A percentile compares a stretch with the other conserved stretches of the same genome.
These are phyloP conservation scores for Drosophila pruinosa DNA, from an alignment of 1,140 invertebrate species.

Conservation along the genomic window DNA sequence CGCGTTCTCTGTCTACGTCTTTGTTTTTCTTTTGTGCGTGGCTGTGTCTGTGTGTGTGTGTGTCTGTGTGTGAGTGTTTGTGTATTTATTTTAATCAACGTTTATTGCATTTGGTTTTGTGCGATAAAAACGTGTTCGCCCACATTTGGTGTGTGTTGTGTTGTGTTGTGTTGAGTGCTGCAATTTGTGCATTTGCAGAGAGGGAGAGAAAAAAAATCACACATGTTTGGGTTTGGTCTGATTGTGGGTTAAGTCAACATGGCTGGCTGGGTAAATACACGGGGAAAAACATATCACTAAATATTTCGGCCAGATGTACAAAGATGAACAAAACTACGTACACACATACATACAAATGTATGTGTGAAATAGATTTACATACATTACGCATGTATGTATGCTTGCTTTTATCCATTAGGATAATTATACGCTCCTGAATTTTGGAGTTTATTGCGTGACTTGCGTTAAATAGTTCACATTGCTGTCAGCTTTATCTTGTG, in stretches of 20 bases:
- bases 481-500: constrained; percentile 30
- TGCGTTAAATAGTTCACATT: constrained; percentile 13
- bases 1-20: constrained; percentile 17
- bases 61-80: constrained; percentile 20
- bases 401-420: not conserved
- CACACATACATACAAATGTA: not conserved
- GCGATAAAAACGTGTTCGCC: constrained; percentile 80
- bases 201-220: constrained; percentile 51
- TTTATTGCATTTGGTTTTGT: constrained; percentile 76
- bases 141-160: constrained; percentile 55
- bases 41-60: constrained; percentile 26
- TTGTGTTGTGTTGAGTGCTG: constrained; percentile 37
- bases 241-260: constrained; percentile 72
- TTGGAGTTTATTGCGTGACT: constrained; percentile 1
- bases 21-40: constrained; percentile 43
- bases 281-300: constrained; percentile 31
- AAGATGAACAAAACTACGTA: not conserved
- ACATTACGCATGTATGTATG: not conserved
- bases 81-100: constrained; percentile 76
- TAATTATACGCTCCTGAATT: not conserved
- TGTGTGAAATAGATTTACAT: not conserved
- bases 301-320: not conserved
- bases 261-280: constrained; percentile 49
- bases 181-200: constrained; percentile 54
- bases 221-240: constrained; percentile 57